Evolutionary conservation across 2,797 vertebrate genomes (phyloP).

Genomic region (Ceyx erithaca): DNA sequence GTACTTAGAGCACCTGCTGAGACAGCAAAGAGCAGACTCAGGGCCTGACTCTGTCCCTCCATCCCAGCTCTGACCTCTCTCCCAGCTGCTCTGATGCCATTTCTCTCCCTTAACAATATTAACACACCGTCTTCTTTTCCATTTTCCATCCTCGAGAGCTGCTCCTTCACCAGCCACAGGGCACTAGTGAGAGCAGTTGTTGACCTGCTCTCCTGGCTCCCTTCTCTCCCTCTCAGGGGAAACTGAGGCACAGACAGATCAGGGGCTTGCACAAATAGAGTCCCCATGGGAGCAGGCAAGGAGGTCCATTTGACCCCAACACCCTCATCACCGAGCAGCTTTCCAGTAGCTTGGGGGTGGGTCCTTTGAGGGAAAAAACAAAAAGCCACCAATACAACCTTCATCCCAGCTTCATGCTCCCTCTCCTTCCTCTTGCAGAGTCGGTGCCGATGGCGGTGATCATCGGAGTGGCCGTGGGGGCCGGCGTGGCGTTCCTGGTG

Average conservation of each 20-base stretch:
- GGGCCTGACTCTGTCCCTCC: neutral
- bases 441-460: constrained; percentile 96
- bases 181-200: neutral
- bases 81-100: neutral
- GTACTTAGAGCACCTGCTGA: neutral
- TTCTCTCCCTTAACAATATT: neutral
- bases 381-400: neutral
- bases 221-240: neutral
- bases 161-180: neutral
- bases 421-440: constrained; percentile 83
- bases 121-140: neutral
- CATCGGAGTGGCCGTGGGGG: constrained; percentile 97
- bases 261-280: neutral
- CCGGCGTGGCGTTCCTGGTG: constrained; percentile 95
- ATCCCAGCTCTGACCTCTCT: neutral
- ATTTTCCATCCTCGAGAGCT: neutral
- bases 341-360: neutral
- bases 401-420: neutral
- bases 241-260: constrained; percentile 32
- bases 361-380: neutral
- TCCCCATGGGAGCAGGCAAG: neutral
- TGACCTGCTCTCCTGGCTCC: neutral
- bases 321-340: neutral
- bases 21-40: neutral
- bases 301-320: neutral